Conservation (phyloP, 2,797 vertebrate species). For the Emydoidea blandingii region DNA sequence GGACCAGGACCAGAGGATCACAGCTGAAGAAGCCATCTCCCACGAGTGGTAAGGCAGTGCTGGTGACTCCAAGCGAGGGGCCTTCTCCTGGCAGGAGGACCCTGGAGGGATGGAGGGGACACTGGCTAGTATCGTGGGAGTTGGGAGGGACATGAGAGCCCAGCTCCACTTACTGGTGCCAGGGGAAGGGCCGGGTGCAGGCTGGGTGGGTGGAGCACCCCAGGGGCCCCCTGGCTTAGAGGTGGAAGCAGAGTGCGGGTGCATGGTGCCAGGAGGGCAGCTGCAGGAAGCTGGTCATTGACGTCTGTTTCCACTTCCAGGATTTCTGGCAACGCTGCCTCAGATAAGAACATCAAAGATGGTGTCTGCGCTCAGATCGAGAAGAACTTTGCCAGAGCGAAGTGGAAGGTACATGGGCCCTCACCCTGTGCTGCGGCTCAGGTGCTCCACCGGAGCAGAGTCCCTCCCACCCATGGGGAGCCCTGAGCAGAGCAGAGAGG, state of each 20-base stretch:
- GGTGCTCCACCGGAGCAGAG: not conserved
- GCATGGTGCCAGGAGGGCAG: not conserved
- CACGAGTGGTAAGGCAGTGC: conserved; percentile 90
- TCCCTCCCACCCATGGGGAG: not conserved
- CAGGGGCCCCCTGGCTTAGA: too few species aligned
- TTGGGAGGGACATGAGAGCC: not conserved
- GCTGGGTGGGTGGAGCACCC: not conserved
- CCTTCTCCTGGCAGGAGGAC: not conserved
- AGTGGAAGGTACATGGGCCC: conserved; percentile 91
- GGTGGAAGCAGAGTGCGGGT: not conserved
- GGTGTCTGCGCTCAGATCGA: conserved; percentile 98
- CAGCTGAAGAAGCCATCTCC: conserved; percentile 96
- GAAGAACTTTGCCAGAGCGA: conserved; percentile 98
- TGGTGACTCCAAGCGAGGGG: accelerated
- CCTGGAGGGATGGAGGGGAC: not conserved
- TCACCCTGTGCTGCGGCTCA: too few species aligned
- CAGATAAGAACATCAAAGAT: conserved; percentile 99
- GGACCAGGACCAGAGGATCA: conserved; percentile 97
- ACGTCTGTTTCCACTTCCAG: conserved; percentile 73
- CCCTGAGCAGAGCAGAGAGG: not conserved
- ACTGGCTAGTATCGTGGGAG: not conserved
- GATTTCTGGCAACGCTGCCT: conserved; percentile 97
- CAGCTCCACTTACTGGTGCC: not conserved
- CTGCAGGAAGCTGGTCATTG: not conserved
- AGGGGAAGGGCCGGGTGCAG: not conserved